Base-by-base conservation (phyloP, 2,888 invertebrate genomes). In the Platycnemis pennipes region DNA sequence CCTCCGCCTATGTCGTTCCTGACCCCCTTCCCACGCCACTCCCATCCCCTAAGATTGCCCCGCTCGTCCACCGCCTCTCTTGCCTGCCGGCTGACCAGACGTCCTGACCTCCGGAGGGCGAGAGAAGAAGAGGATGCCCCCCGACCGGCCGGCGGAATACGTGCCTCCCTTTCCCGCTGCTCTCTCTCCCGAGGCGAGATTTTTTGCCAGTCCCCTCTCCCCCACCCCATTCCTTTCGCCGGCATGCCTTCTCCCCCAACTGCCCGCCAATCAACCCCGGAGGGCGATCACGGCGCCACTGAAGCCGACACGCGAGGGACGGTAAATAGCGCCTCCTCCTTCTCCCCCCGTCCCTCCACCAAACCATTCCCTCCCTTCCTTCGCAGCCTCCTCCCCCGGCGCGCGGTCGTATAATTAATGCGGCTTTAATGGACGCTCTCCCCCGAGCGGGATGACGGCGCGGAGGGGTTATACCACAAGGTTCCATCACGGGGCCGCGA, bases 391-490 rank as follows among this genome's bases (percentile, higher is more conserved):
- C 26, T 7, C 44, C 63, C 69, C 91, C 44, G 44, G 22, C n/a
- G 7, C 45, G 44, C 87, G 87, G 63, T 69, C 91, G 91, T 91
- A 63, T 91, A 91, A 91, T 91, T 91, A 91, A 91, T 91, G 91
- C 91, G 44, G 53, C 91, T 91, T 91, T 91, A 91, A 91, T 91
- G 91, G 91, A 91, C 91, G 63, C 44, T 63, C 63, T 91, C 44
- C 37, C 37, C 37, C 77, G 77, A 77, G 77, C 91, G 91, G 56
- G 69, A 91, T 26, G 91, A 91, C 63, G 91, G 69, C 91, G 37
- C 42, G 63, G 91, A 91, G 63, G 91, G 56, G 31, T 77, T 63
- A 91, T 91, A 91, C 69, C 63, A 91, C 91, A 91, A 91, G 91
- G 91, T 69, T 44, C 91, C 63, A 44, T 91, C 91, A 63, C 37